Evolutionary conservation across 2,888 invertebrate species (phyloP), one percentile per base, ranked within the genome.

Genomic region (Lypha dubia): DNA sequence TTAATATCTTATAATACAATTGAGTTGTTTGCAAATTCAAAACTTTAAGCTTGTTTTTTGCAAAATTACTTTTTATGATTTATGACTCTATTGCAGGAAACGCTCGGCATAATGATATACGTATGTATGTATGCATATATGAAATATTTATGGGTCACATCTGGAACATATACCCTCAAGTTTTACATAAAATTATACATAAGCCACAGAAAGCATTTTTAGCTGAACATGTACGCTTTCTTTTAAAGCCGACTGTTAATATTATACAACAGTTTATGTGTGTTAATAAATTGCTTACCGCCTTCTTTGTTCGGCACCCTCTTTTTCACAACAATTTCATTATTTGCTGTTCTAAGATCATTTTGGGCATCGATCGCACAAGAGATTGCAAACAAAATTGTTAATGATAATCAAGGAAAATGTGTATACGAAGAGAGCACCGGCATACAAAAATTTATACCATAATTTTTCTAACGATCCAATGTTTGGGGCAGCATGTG

Each of bases 401-500:
- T 53, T 53, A 70, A 70, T 41, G 65, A 56, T 58, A 58, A 35
- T 28, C 46, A 46, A 63, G 41, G 44, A 79, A 79, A 71, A 60
- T 60, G 3, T 62, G 60, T 17, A 11, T 41, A 56, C 20, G 20
- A n/a, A n/a, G n/a, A 53, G 44, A 65, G 35, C 22, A 22, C 17
- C 15, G 22, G n/a, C 49, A 49, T 20, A 20, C 11, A 60, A 38
- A 49, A n/a, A 20, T 13, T 35, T 28, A 58, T 35, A 49, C 49
- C 17, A 20, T 49, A 49, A 68, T 67, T 79, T 79, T 46, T 41
- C 79, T 13, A 58, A 65, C 38, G 4, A 38, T 1, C 68, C 38
- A 70, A 58, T 3, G 56, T 62, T 60, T 65, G 70, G 70, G 58
- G 67, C 60, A 80, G 67, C 80, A 76, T 84, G 84, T 80, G 80